Evolutionary conservation across 2,888 invertebrate species (phyloP).

Genomic region (Syrphus vitripennis): DNA sequence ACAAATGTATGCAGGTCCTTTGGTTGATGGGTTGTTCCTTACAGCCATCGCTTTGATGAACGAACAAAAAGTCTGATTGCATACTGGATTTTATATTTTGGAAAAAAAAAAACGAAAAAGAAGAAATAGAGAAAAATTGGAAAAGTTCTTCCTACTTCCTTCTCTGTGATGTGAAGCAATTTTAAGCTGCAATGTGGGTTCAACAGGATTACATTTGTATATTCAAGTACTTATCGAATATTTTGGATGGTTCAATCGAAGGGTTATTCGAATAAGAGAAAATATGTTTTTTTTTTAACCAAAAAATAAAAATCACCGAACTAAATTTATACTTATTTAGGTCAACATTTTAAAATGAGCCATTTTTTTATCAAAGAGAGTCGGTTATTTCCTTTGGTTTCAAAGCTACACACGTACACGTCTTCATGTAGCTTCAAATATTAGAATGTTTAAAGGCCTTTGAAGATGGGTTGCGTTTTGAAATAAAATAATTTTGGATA

Average conservation of each 20-base stretch:
- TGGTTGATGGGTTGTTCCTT: neutral
- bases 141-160: constrained; percentile 39
- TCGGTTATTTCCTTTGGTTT: neutral
- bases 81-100: constrained; percentile 28
- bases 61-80: constrained; percentile 37
- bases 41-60: neutral
- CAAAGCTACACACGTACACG: neutral
- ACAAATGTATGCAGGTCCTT: neutral
- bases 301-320: neutral
- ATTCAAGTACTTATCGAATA: constrained; percentile 53
- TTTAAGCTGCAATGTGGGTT: constrained; percentile 46
- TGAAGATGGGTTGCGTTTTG: no score
- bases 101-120: neutral
- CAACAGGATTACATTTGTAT: constrained; percentile 9
- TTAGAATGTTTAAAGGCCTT: neutral
- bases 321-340: neutral
- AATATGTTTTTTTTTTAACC: neutral
- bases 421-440: neutral
- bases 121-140: constrained; percentile 56
- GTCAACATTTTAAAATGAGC: neutral
- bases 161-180: constrained; percentile 26
- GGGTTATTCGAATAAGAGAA: neutral
- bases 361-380: neutral
- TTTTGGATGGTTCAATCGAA: constrained; percentile 44
- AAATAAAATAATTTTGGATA: no score